Base-by-base conservation (phyloP, 2,888 invertebrate genomes). In the Therioaphis trifolii region DNA sequence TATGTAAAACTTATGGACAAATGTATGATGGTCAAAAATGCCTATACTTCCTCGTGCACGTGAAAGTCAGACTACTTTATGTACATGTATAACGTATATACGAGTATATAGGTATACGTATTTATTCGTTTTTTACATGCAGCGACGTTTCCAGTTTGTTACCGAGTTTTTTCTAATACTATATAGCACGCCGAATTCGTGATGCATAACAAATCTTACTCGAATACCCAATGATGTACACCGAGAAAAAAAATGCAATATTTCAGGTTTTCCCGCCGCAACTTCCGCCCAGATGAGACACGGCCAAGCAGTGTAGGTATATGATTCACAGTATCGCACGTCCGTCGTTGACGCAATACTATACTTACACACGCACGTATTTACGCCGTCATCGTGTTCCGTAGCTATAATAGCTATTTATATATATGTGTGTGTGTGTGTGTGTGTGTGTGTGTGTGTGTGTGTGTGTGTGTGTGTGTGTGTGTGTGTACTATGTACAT, bases 221-320 rank as follows among this genome's bases (percentile, higher is more conserved):
- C 21, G 46, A 52, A 72, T 5, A 21, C 21, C 21, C 24, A 9
- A 21, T 58, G 3, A 21, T 21, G 15, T 15, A 69, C 46, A 35
- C 15, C 18, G 15, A 46, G 46, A 29, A 66, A 58, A 58, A 75
- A 75, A 75, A 75, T 40, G 24, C 58, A 3, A 58, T 75, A 75
- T 75, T 75, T 58, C 75, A 61, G 75, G 75, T 75, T 75, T 43
- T 18, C 55, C 55, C 18, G 40, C 43, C 24, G n/a, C 72, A 21
- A 75, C 43, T 58, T 61, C 55, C 75, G 24, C 27, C 61, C 24
- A n/a, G 74, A 74, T 29, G 74, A 74, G 74, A n/a, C n/a, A n/a
- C 5, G 9, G n/a, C 40, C 7, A n/a, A 14, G 12, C 18, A 0
- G 52, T 15, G 52, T 15, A n/a, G 4, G 27, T 46, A 46, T 55